Conservation (phyloP, 2,888 invertebrate species). For the Mythimna vitellina region DNA sequence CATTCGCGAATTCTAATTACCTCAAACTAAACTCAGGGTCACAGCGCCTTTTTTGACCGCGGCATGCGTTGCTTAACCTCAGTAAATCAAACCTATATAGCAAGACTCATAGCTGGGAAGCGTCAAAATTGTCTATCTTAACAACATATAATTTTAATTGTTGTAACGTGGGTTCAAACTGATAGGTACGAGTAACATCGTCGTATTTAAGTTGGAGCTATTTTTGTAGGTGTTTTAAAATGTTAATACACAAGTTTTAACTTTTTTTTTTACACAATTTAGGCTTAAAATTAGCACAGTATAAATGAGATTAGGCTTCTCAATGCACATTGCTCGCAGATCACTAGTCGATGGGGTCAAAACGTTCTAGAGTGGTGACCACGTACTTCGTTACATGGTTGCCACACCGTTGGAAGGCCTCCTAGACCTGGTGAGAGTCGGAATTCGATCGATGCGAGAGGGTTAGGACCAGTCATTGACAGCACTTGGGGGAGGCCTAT, state of each 20-base stretch:
- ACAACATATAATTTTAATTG: constrained; percentile 35
- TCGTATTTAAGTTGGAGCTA: background rate
- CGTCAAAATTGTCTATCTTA: constrained; percentile 41
- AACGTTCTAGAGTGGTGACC: too few relatives aligned
- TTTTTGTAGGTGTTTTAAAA: background rate
- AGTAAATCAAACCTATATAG: constrained; percentile 52
- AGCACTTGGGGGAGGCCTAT: too few relatives aligned
- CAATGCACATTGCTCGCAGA: too few relatives aligned
- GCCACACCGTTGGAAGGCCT: too few relatives aligned
- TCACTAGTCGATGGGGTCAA: too few relatives aligned
- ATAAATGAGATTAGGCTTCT: background rate
- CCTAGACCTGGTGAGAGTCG: too few relatives aligned
- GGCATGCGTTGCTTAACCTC: constrained; percentile 58
- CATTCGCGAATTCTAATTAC: constrained; percentile 57
- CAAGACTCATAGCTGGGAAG: constrained; percentile 27
- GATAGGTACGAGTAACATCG: background rate
- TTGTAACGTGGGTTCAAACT: constrained; percentile 31
- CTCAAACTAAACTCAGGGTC: constrained; percentile 52
- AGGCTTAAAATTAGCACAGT: background rate
- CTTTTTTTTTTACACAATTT: background rate
- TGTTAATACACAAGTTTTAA: background rate
- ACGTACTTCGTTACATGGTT: too few relatives aligned
- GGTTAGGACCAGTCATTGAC: too few relatives aligned
- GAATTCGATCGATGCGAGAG: too few relatives aligned
- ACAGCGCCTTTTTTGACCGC: constrained; percentile 50